phyloP scores from a whole-genome alignment of 1,140 invertebrate genomes.

The Lutraria rhynchaena region DNA sequence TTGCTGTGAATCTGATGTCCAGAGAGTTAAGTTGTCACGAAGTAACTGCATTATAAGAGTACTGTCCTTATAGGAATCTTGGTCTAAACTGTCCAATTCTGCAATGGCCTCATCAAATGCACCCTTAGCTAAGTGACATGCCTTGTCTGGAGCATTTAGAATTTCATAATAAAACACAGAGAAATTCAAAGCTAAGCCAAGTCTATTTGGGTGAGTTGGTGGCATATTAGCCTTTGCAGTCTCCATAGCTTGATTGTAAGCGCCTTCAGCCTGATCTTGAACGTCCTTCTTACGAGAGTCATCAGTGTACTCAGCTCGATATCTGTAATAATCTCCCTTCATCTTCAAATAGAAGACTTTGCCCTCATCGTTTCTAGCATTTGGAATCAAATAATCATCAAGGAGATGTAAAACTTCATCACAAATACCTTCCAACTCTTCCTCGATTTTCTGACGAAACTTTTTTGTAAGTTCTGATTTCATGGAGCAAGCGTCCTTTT shows the following conservation, averaged over 20 bases:
- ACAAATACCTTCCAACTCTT: slow-evolving; percentile 99
- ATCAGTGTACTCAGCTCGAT: slow-evolving; percentile 98
- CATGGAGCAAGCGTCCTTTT: slow-evolving; percentile 93
- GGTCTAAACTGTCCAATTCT: slow-evolving; percentile 98
- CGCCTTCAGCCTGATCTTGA: slow-evolving; percentile 96
- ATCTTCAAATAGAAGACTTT: slow-evolving; percentile 99
- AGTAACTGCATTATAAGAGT: slow-evolving; percentile 99
- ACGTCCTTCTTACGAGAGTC: slow-evolving; percentile 88
- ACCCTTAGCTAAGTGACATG: slow-evolving; percentile 98
- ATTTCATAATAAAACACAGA: slow-evolving; percentile 99
- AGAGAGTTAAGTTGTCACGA: slow-evolving; percentile 96
- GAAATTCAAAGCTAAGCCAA: slow-evolving; percentile 99
- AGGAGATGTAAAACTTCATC: slow-evolving; percentile 97
- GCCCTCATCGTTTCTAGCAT: slow-evolving; percentile 86
- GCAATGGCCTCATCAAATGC: slow-evolving; percentile 99
- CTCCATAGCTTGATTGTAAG: slow-evolving; percentile 99
- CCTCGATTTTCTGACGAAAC: slow-evolving; percentile 98
- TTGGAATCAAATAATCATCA: slow-evolving; percentile 95
- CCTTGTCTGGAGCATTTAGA: slow-evolving; percentile 98
- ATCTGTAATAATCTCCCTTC: slow-evolving; percentile 99
- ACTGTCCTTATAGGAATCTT: slow-evolving; percentile 99
- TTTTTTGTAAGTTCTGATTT: slow-evolving; percentile 84
- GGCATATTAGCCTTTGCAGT: slow-evolving; percentile 99
- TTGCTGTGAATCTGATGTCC: slow-evolving; percentile 75
- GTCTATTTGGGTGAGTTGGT: slow-evolving; percentile 98